Evolutionary conservation across 2,888 invertebrate species (phyloP), one percentile per base, ranked within the genome.

Genomic region (Netelia melanura): DNA sequence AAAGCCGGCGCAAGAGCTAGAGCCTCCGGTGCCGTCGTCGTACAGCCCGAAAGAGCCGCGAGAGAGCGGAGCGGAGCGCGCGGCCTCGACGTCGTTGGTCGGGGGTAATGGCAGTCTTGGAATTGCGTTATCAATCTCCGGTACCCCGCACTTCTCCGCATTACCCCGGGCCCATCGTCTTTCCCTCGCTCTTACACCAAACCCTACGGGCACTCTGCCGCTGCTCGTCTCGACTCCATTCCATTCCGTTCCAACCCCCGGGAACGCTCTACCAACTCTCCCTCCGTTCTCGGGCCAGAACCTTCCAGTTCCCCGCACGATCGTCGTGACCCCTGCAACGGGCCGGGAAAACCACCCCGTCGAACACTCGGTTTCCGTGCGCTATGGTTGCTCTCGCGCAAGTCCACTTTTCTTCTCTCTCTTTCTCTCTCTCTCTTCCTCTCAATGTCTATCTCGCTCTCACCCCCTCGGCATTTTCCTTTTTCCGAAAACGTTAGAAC

Each of bases 171-270:
- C 38, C 87, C 87, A 85, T 84, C 83, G 74, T 84, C 76, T 83
- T 79, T 83, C 89, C 86, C 87, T 89, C 88, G 88, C 78, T 83
- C 82, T 80, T 72, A 72, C 65, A 76, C 74, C 71, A 86, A 85
- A 81, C 88, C 88, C 89, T 89, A 86, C 89, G 89, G 85, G 87
- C 89, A 88, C 89, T 87, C 83, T 89, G 84, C 87, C 80, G 81
- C 77, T 76, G 79, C 85, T 83, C 84, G 81, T 85, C 91, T 91
- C 91, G 90, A 91, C 91, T 92, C 92, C 91, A 92, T 92, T 92
- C 90, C 92, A 96, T 96, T 96, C 95, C 96, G 95, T 95, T 95
- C 95, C 95, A 90, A 95, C 95, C 95, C 95, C 95, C 95, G 95
- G 95, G 91, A 91, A 91, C 38, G 38, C 91, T 92, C 92, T 92